Percentiles rank a stretch among this genome's conserved stretches.
Evolutionary conservation across 2,113 vertebrate genomes (phyloP).

Genomic region (Eupsittula cactorum): DNA sequence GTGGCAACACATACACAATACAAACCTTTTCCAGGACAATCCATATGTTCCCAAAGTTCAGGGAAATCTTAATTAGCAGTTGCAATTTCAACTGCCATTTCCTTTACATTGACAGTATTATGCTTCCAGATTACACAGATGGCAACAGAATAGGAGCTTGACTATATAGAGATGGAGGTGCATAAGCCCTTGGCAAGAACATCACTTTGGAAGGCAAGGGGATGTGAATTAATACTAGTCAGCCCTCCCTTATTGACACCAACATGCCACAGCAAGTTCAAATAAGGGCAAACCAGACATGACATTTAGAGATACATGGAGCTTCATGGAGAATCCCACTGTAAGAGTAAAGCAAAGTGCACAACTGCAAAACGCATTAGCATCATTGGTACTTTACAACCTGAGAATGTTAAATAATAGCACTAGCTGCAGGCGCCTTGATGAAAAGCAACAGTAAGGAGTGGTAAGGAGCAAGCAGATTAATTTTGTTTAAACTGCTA

Average conservation of each 20-base stretch:
- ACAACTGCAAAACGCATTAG: conserved; percentile 18
- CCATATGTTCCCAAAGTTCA: background rate
- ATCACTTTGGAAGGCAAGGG: background rate
- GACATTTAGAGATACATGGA: rapidly evolving
- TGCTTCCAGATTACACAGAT: background rate
- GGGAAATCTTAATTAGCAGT: background rate
- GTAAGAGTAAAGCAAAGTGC: background rate
- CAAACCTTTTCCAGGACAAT: background rate
- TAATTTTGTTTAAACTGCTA: background rate
- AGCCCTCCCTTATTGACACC: background rate
- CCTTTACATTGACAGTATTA: background rate
- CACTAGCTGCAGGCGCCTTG: background rate
- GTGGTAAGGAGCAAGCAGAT: background rate
- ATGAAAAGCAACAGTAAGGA: background rate
- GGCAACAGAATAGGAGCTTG: background rate
- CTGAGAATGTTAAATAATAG: background rate
- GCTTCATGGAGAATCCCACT: background rate
- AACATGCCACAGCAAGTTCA: background rate
- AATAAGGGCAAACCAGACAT: background rate
- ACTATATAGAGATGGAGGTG: background rate
- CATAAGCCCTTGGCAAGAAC: background rate
- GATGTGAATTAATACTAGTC: background rate
- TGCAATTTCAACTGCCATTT: background rate
- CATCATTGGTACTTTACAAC: background rate
- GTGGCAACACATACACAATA: background rate